These are phyloP conservation scores for Raja brachyura DNA, from an alignment of 2,113 vertebrate species.

Conservation along the genomic window DNA sequence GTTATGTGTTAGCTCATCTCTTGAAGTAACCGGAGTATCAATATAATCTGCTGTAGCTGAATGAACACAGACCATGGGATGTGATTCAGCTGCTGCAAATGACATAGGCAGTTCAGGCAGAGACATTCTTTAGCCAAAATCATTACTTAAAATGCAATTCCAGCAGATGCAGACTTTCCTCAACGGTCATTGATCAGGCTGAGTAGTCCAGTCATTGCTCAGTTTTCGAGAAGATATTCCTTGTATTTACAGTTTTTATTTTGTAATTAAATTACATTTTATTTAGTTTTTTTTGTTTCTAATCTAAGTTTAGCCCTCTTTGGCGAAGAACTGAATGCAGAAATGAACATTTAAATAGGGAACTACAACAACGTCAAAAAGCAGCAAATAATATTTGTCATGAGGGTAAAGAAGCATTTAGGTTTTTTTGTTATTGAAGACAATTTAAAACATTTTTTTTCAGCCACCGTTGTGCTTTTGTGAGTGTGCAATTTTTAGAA, in stretches of 20 bases:
- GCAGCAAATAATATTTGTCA: not conserved
- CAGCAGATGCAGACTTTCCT: not conserved
- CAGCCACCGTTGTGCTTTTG: not conserved
- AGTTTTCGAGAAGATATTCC: not conserved
- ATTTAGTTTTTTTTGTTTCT: not conserved
- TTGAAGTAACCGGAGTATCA: slow-evolving; percentile 30
- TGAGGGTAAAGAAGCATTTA: not conserved
- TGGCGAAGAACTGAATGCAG: not conserved
- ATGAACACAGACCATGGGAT: slow-evolving; percentile 28
- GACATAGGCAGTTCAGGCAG: slow-evolving; percentile 2
- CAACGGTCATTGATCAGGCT: not conserved
- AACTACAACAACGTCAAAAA: not conserved
- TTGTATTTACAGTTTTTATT: not conserved
- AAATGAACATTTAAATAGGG: not conserved
- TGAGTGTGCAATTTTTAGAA: not conserved
- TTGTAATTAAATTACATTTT: not conserved
- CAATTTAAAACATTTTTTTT: not conserved
- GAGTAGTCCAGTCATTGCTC: not conserved
- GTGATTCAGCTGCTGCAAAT: not conserved
- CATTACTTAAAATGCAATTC: not conserved
- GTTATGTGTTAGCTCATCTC: slow-evolving; percentile 21
- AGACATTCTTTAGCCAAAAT: slow-evolving; percentile 19
- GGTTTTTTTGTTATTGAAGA: not conserved
- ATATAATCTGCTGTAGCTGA: slow-evolving; percentile 29
- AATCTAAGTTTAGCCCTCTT: not conserved